A percentile compares a stretch with the other conserved stretches of the same genome.
Conservation (phyloP, 2,888 invertebrate species). For the Quadriops clusia region DNA sequence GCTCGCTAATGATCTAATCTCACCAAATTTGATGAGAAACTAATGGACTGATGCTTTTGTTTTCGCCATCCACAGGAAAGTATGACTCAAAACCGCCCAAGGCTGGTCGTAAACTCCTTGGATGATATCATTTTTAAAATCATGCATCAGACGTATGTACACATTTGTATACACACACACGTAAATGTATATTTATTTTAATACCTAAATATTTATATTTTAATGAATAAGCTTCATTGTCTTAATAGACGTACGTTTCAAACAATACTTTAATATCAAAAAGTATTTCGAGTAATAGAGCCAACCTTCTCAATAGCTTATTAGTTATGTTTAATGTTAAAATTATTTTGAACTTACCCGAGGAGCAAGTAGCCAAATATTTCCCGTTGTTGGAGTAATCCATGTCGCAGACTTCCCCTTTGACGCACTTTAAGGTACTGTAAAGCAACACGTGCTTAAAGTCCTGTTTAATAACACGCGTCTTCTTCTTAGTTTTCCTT, state of each 20-base stretch:
- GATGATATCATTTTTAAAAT: too few relatives aligned
- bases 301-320: too few relatives aligned
- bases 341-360: conserved; percentile 52
- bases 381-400: conserved; percentile 79
- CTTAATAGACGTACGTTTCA: conserved; percentile 2
- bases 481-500: conserved; percentile 40
- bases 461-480: conserved; percentile 38
- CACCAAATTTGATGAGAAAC: too few relatives aligned
- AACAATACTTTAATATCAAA: conserved; percentile 1
- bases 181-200: too few relatives aligned
- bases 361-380: conserved; percentile 70
- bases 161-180: too few relatives aligned
- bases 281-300: background rate
- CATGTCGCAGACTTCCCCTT: conserved; percentile 59
- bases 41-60: too few relatives aligned
- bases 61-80: too few relatives aligned
- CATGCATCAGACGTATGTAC: too few relatives aligned
- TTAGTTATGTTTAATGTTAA: conserved; percentile 1
- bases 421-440: conserved; percentile 73
- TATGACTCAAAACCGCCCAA: too few relatives aligned
- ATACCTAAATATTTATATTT: too few relatives aligned
- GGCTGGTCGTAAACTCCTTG: too few relatives aligned
- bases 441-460: conserved; percentile 70
- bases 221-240: conserved; percentile 5
- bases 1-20: too few relatives aligned